phyloP scores from a whole-genome alignment of 2,797 vertebrate species.

The Crypturellus tataupa region DNA sequence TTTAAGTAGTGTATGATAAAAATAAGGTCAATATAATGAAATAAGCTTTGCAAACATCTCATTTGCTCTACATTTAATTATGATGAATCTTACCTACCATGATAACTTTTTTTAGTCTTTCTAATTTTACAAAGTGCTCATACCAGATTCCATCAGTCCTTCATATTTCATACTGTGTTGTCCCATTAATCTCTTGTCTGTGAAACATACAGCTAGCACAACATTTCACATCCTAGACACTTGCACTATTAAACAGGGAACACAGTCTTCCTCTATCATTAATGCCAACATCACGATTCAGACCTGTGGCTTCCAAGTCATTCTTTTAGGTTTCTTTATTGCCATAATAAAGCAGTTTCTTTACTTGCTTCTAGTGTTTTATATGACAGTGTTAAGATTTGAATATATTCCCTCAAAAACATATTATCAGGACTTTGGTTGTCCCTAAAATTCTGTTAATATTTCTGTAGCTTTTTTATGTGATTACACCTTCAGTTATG shows the following conservation, averaged over 20 bases:
- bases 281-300: slow-evolving; percentile 63
- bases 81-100: slow-evolving; percentile 12
- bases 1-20: not conserved
- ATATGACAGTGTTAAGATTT: not conserved
- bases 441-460: not conserved
- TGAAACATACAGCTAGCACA: slow-evolving; percentile 33
- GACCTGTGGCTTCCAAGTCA: not conserved
- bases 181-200: slow-evolving; percentile 40
- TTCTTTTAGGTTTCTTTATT: slow-evolving; percentile 50
- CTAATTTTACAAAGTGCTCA: slow-evolving; percentile 38
- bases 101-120: slow-evolving; percentile 56
- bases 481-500: not conserved
- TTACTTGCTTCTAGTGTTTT: slow-evolving; percentile 32
- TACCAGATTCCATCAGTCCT: slow-evolving; percentile 29
- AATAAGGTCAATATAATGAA: slow-evolving; percentile 17
- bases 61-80: slow-evolving; percentile 46
- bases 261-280: slow-evolving; percentile 7
- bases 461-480: not conserved
- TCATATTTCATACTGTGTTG: slow-evolving; percentile 18
- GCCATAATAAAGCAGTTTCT: slow-evolving; percentile 33
- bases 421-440: not conserved
- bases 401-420: not conserved
- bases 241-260: not conserved
- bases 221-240: slow-evolving; percentile 59
- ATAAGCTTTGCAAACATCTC: slow-evolving; percentile 40